These are phyloP conservation scores for Drosophila dunni DNA, from an alignment of 1,140 invertebrate genomes.

Conservation along the genomic window DNA sequence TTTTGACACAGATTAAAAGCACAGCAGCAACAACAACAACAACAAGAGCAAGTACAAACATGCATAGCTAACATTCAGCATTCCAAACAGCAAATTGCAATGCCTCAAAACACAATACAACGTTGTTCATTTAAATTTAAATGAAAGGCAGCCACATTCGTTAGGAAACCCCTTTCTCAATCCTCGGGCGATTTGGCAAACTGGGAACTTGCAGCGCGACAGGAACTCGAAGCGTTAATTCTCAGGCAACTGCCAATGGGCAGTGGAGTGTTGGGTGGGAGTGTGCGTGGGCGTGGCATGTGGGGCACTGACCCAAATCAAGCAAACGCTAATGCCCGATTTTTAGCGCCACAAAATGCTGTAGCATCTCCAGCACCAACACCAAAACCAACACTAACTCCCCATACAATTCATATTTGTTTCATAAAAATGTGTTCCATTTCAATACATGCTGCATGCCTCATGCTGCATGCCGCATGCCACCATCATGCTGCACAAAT, in stretches of 20 bases:
- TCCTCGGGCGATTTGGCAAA: constrained; percentile 20
- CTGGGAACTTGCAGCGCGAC: constrained; percentile 4
- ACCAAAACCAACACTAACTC: constrained; percentile 4
- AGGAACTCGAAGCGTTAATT: constrained; percentile 11
- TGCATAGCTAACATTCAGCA: constrained; percentile 8
- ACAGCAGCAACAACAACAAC: constrained; percentile 30
- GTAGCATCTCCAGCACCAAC: constrained; percentile 17
- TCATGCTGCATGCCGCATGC: constrained; percentile 21
- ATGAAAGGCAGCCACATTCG: constrained; percentile 59
- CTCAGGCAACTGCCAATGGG: constrained; percentile 6
- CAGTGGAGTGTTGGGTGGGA: neutral
- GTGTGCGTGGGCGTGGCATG: constrained; percentile 23
- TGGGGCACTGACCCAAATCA: constrained; percentile 60
- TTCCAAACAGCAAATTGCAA: constrained; percentile 34
- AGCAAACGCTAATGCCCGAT: constrained; percentile 69
- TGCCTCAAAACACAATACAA: constrained; percentile 55
- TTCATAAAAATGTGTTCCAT: constrained; percentile 61
- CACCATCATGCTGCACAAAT: constrained; percentile 28
- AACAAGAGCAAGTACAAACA: constrained; percentile 9
- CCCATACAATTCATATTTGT: constrained; percentile 53
- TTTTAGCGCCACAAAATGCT: constrained; percentile 64
- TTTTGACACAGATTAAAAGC: constrained; percentile 71
- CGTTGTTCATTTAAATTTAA: constrained; percentile 69
- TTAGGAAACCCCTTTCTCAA: constrained; percentile 24
- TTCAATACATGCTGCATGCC: constrained; percentile 41